Evolutionary conservation across 2,113 vertebrate species (phyloP), one percentile per base, ranked within the genome.

Genomic region (Pandion haliaetus): DNA sequence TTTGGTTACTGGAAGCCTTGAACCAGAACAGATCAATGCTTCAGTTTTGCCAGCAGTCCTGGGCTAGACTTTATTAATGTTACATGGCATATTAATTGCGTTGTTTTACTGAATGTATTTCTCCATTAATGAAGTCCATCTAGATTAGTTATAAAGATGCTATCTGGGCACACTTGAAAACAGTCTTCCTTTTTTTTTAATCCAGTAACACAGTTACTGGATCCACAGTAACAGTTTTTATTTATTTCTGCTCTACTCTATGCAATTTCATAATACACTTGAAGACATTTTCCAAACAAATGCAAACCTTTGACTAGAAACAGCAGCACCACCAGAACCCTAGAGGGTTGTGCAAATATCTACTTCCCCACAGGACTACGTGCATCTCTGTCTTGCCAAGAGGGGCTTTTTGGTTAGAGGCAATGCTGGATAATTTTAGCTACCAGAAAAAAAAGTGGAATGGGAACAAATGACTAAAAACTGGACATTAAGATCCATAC

Each of bases 41-140:
- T 95, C 80, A 61, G n/a, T 95, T 96, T 92, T 95, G 95, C 86
- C 92, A 97, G 85, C 95, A 86, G 90, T 95, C 95, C 91, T 89
- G 71, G 59, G 81, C 52, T 77, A 93, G 79, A 78, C 73, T 86
- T 95, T 86, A 71, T 80, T 97, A 91, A 97, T 85, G 73, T 86
- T 65, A 95, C 81, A 67, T 9, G 69, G 85, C 25, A 76, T 89
- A 94, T 88, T 62, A 92, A 95, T 94, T 88, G 66, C 36, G n/a
- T 13, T 54, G 36, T 57, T 91, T 95, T 96, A 88, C 86, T 87
- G 83, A 80, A 87, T 4, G 19, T 47, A 87, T 96, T 97, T 54
- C 73, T 91, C 97, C 91, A 82, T 92, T 97, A 97, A 97, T 84
- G 58, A 97, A 93, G 94, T 91, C 86, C 89, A 94, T 82, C 89